Evolutionary conservation across 2,797 vertebrate species (phyloP).

Genomic region (Sebastes flavidus): DNA sequence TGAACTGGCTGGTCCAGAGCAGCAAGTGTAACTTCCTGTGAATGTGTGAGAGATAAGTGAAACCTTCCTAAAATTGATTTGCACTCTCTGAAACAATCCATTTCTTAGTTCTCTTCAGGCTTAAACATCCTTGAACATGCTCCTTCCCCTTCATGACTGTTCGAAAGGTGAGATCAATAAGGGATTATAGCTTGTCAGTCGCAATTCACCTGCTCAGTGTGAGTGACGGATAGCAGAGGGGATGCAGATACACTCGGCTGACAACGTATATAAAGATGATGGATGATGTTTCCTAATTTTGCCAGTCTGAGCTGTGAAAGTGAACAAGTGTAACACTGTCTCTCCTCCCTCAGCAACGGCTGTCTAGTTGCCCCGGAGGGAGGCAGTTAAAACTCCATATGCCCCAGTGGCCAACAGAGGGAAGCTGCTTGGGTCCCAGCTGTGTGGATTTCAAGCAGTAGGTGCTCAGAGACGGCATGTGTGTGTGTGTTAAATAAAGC

Average conservation of each 20-base stretch:
- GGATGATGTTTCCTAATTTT: neutral
- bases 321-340: conserved; percentile 13
- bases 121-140: conserved; percentile 56
- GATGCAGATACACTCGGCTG: neutral
- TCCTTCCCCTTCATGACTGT: conserved; percentile 21
- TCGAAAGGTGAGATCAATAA: conserved; percentile 52
- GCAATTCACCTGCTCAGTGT: conserved; percentile 22
- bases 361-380: conserved; percentile 40
- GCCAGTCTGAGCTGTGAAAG: neutral
- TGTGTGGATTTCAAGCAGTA: conserved; percentile 36
- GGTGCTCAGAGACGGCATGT: conserved; percentile 5
- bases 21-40: neutral
- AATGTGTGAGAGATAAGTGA: conserved; percentile 19
- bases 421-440: conserved; percentile 29
- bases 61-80: conserved; percentile 58
- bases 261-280: neutral
- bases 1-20: conserved; percentile 6
- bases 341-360: conserved; percentile 19
- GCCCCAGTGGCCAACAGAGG: conserved; percentile 36
- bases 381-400: conserved; percentile 45
- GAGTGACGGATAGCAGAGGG: neutral
- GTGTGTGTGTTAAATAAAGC: conserved; percentile 65
- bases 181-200: conserved; percentile 45
- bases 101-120: conserved; percentile 32
- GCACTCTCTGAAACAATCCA: conserved; percentile 36